Evolutionary conservation across 2,888 invertebrate species (phyloP).

Genomic region (Drosophila colorata): DNA sequence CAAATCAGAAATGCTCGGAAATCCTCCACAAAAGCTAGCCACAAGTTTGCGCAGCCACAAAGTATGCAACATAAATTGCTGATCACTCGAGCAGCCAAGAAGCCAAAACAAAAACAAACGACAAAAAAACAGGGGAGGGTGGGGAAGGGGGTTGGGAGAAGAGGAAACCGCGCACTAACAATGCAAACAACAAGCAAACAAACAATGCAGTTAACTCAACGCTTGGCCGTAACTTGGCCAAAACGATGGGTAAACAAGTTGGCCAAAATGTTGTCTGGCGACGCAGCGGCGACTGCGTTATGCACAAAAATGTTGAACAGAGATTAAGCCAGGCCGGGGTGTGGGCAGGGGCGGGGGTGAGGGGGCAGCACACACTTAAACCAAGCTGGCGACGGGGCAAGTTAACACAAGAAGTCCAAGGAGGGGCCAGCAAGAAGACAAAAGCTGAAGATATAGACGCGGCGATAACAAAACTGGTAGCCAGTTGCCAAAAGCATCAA

Average conservation of each 20-base stretch:
- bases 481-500: slow-evolving; percentile 33
- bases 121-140: not conserved
- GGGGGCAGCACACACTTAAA: slow-evolving; percentile 26
- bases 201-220: slow-evolving; percentile 57
- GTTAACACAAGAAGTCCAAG: slow-evolving; percentile 13
- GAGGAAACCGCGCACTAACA: slow-evolving; percentile 34
- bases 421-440: slow-evolving; percentile 22
- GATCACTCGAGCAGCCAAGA: slow-evolving; percentile 12
- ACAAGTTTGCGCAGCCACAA: slow-evolving; percentile 28
- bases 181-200: slow-evolving; percentile 52
- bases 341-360: not conserved
- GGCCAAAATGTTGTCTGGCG: slow-evolving; percentile 53
- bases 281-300: slow-evolving; percentile 48
- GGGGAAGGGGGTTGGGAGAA: no score
- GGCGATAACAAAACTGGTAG: slow-evolving; percentile 69
- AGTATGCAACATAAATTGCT: slow-evolving; percentile 59
- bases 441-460: slow-evolving; percentile 59
- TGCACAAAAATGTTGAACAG: slow-evolving; percentile 55
- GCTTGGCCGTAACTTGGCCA: slow-evolving; percentile 50
- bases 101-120: slow-evolving; percentile 9
- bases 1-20: not conserved
- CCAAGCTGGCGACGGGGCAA: slow-evolving; percentile 39
- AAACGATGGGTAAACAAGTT: slow-evolving; percentile 57
- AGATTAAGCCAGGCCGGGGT: slow-evolving; percentile 51
- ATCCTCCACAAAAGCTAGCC: not conserved